phyloP scores from a whole-genome alignment of 2,113 vertebrate species.

The Nannospalax galili region DNA sequence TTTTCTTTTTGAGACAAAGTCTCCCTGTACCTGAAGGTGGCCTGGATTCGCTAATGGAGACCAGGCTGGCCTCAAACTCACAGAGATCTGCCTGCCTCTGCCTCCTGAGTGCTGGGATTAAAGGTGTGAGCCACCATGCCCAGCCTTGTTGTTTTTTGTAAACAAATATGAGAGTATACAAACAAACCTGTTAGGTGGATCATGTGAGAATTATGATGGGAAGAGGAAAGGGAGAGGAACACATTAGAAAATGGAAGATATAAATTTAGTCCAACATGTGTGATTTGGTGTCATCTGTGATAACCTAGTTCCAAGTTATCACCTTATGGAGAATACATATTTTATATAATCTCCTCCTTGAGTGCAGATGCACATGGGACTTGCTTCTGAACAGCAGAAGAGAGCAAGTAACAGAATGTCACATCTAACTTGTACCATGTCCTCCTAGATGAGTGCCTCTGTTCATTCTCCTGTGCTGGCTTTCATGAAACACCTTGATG shows the following conservation, averaged over 20 bases:
- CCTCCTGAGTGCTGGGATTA: too few species aligned
- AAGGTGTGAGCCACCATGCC: too few species aligned
- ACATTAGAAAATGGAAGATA: not conserved
- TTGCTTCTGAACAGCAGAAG: not conserved
- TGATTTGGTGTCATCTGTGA: not conserved
- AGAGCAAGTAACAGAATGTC: not conserved
- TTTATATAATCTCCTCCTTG: not conserved
- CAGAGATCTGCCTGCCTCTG: too few species aligned
- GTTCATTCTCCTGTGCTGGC: not conserved
- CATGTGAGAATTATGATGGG: not conserved
- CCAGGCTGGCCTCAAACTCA: too few species aligned
- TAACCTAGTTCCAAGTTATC: not conserved
- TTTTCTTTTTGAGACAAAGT: too few species aligned
- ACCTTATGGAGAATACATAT: not conserved
- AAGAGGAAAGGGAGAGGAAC: not conserved
- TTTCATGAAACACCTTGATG: not conserved
- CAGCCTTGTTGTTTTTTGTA: not conserved
- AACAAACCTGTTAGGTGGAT: not conserved
- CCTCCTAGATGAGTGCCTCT: not conserved
- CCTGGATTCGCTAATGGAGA: too few species aligned
- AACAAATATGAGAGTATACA: not conserved
- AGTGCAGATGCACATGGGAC: not conserved
- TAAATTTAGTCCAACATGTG: not conserved
- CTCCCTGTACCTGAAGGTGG: too few species aligned
- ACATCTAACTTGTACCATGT: not conserved